These are phyloP conservation scores for Cacoxenus indagator DNA, from an alignment of 2,888 invertebrate genomes.

Conservation along the genomic window DNA sequence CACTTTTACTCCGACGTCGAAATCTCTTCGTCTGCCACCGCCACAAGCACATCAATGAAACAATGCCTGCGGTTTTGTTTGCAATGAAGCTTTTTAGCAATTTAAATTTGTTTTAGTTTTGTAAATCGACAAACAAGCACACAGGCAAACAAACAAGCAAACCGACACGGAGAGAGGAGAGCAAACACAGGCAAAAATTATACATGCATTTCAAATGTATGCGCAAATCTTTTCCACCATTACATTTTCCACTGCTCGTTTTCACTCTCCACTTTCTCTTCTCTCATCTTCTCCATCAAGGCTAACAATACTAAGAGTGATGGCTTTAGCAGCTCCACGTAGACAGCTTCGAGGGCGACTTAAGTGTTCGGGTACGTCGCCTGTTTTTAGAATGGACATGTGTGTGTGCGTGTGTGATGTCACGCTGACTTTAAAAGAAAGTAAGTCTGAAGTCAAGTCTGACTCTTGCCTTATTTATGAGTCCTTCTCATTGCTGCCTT, in stretches of 20 bases:
- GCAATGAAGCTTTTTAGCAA: constrained; percentile 48
- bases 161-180: constrained; percentile 20
- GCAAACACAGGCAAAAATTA: constrained; percentile 13
- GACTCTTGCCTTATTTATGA: neutral
- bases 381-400: neutral
- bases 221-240: too few species aligned
- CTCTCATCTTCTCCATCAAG: too few species aligned
- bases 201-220: neutral
- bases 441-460: neutral
- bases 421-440: too few species aligned
- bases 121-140: constrained; percentile 7
- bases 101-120: constrained; percentile 54
- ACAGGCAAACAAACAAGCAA: neutral
- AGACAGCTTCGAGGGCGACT: too few species aligned
- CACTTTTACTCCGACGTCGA: too few species aligned
- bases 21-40: neutral
- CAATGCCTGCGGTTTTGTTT: constrained; percentile 44
- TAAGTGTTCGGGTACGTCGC: too few species aligned
- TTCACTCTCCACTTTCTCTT: neutral
- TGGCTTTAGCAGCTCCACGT: too few species aligned
- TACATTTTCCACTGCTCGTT: neutral
- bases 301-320: too few species aligned
- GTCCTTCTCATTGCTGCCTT: too few species aligned
- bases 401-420: too few species aligned
- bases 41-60: constrained; percentile 1